Percentiles rank a stretch among this genome's conserved stretches.
Conservation (phyloP, 2,888 invertebrate species). For the Lycaena phlaeas region DNA sequence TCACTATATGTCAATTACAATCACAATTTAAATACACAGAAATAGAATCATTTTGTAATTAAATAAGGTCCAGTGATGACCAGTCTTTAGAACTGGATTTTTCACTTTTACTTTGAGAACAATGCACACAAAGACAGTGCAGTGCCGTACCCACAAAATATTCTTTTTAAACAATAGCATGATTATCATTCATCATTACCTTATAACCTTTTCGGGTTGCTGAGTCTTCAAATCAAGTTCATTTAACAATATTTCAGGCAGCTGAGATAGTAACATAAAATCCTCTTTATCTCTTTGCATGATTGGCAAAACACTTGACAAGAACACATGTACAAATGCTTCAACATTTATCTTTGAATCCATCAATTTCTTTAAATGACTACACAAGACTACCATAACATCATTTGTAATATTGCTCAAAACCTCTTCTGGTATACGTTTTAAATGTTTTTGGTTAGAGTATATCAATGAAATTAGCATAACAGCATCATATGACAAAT, state of each 20-base stretch:
- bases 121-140: no score
- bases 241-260: slow-evolving; percentile 73
- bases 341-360: slow-evolving; percentile 69
- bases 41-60: no score
- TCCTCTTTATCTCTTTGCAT: slow-evolving; percentile 65
- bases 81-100: no score
- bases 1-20: no score
- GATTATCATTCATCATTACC: no score
- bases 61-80: no score
- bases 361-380: slow-evolving; percentile 67
- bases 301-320: slow-evolving; percentile 63
- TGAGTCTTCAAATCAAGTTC: slow-evolving; percentile 72
- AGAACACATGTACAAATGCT: slow-evolving; percentile 70
- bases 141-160: no score
- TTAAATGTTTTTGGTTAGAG: slow-evolving; percentile 73
- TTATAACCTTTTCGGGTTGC: slow-evolving; percentile 69
- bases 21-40: no score
- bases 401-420: slow-evolving; percentile 58
- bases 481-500: slow-evolving; percentile 71
- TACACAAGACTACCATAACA: slow-evolving; percentile 42
- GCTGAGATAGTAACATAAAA: slow-evolving; percentile 54
- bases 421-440: slow-evolving; percentile 62
- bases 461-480: slow-evolving; percentile 80
- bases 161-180: no score
- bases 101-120: no score